Evolutionary conservation across 2,113 vertebrate species (phyloP).

Genomic region (Eolophus roseicapilla): DNA sequence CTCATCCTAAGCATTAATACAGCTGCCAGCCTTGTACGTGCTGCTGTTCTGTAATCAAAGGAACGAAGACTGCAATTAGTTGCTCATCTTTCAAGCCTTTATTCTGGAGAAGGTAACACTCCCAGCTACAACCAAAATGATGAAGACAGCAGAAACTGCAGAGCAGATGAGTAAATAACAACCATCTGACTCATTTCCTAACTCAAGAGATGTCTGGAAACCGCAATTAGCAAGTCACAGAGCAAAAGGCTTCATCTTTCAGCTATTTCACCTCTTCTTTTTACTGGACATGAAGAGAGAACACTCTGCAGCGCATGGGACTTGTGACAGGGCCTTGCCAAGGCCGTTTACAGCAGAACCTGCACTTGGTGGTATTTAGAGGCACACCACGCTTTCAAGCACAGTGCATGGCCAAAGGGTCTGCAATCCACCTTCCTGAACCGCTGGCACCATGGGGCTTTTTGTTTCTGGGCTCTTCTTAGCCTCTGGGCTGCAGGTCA

Average conservation of each 20-base stretch:
- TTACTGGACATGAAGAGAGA: background rate
- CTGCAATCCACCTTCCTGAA: background rate
- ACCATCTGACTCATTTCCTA: constrained; percentile 52
- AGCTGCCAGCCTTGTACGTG: background rate
- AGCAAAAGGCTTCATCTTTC: background rate
- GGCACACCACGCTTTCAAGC: background rate
- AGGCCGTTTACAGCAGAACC: background rate
- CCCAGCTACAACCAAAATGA: background rate
- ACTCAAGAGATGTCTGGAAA: constrained; percentile 9
- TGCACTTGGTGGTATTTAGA: background rate
- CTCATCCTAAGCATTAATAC: background rate
- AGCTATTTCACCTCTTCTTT: background rate
- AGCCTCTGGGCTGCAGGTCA: background rate
- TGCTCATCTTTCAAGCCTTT: background rate
- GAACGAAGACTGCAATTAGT: constrained; percentile 2
- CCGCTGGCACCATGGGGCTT: background rate
- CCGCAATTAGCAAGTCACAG: background rate
- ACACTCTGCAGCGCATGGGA: background rate
- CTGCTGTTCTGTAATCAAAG: background rate
- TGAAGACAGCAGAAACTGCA: constrained; percentile 20
- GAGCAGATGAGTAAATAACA: constrained; percentile 47
- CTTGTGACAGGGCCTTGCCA: background rate
- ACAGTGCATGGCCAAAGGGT: background rate
- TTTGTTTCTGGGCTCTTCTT: background rate
- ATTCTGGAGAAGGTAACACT: constrained; percentile 13